phyloP scores from a whole-genome alignment of 2,888 invertebrate genomes.

The Drosophila buzzatii region DNA sequence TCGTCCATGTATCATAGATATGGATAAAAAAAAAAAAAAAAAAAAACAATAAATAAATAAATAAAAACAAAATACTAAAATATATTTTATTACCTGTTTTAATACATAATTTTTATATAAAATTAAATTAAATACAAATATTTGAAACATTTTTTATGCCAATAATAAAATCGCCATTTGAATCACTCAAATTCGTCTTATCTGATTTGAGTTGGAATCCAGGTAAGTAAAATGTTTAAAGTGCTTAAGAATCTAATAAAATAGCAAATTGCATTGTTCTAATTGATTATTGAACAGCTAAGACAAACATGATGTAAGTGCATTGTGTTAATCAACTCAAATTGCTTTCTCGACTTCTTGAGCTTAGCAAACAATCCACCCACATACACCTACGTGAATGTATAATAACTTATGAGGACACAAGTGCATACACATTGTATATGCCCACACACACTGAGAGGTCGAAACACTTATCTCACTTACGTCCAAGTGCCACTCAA shows the following conservation, averaged over 20 bases:
- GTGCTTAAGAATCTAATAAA: background rate
- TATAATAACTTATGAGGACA: background rate
- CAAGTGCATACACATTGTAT: background rate
- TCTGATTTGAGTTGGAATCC: background rate
- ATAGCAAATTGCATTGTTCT: background rate
- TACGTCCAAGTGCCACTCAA: constrained; percentile 66
- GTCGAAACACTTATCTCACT: constrained; percentile 55
- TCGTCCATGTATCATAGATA: too few species aligned
- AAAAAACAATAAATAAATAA: too few species aligned
- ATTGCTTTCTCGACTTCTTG: constrained; percentile 30
- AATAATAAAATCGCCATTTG: too few species aligned
- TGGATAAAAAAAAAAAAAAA: too few species aligned
- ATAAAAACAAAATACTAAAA: too few species aligned
- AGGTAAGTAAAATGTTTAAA: background rate
- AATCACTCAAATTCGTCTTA: background rate
- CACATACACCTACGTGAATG: constrained; percentile 1
- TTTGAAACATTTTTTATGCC: too few species aligned
- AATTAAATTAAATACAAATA: too few species aligned
- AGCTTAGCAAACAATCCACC: constrained; percentile 30
- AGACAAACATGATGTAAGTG: constrained; percentile 39
- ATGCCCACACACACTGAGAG: constrained; percentile 7
- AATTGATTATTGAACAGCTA: background rate
- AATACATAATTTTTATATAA: too few species aligned
- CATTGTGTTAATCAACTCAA: constrained; percentile 69
- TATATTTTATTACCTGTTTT: too few species aligned